phyloP scores from a whole-genome alignment of 1,140 invertebrate species.

The Drosophila sproati region DNA sequence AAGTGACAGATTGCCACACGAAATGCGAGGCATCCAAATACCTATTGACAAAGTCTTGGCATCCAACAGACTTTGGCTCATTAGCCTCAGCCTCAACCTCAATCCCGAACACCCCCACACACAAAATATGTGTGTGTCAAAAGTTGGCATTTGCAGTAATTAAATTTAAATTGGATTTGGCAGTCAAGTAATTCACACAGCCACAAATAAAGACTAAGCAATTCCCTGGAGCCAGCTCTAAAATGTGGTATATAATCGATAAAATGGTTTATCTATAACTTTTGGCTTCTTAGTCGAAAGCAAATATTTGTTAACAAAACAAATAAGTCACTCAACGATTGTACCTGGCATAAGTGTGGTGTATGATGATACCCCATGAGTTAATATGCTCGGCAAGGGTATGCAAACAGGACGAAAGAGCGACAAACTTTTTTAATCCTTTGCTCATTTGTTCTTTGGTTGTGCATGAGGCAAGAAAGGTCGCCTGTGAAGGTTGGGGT shows the following conservation, averaged over 20 bases:
- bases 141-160: conserved; percentile 72
- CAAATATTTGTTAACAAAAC: too few relatives aligned
- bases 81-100: conserved; percentile 14
- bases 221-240: neutral
- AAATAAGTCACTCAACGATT: too few relatives aligned
- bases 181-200: conserved; percentile 20
- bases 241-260: too few relatives aligned
- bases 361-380: neutral
- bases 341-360: too few relatives aligned
- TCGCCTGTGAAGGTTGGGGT: conserved; percentile 15
- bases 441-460: conserved; percentile 63
- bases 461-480: conserved; percentile 11
- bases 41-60: conserved; percentile 39
- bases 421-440: conserved; percentile 70
- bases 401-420: conserved; percentile 28
- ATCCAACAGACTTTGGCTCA: conserved; percentile 32
- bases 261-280: too few relatives aligned
- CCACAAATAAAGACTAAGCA: conserved; percentile 2
- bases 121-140: conserved; percentile 53
- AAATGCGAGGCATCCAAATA: conserved; percentile 33
- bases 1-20: conserved; percentile 44
- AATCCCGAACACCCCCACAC: neutral
- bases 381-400: neutral
- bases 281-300: too few relatives aligned
- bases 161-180: conserved; percentile 72